Base-by-base conservation (phyloP, 2,797 vertebrate genomes). In the Sitta carolinensis region DNA sequence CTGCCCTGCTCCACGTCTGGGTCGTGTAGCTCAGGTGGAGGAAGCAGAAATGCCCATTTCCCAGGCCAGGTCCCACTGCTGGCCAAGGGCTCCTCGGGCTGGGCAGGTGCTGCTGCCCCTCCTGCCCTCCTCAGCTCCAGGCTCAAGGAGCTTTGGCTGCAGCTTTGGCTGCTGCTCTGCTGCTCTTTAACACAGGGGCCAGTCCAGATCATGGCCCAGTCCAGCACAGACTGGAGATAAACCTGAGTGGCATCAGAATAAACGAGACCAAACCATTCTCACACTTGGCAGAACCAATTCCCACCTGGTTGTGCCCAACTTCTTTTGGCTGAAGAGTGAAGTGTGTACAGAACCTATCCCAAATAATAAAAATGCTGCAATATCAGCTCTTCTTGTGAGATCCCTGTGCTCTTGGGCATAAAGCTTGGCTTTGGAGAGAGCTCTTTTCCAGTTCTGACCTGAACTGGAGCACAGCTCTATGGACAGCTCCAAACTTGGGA, bases 291-390 rank as follows among this genome's bases (percentile, higher is more conserved):
- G 43, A 61, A 40, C 7, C 27, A 40, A 14, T 22, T 73, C 78
- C 84, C 74, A 30, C 36, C n/a, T 38, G 16, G 22, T 5, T 5
- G 8, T 3, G 5, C 15, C 16, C 59, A 15, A 0, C 20, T 54
- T 34, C 22, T 5, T 68, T 25, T 6, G 58, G 62, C 29, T 70
- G 80, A 59, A 51, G 43, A 23, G 36, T 8, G 42, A 68, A 18
- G 20, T 0, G 0, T 2, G 0, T 0, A 7, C 18, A 54, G 34
- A 30, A 47, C 16, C 7, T 7, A 25, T 11, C 51, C 14, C 66
- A 58, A 58, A 48, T 6, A 69, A 61, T 32, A 51, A 62, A 40
- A 19, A 5, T 5, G 3, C 14, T 73, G 26, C 25, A 79, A 2
- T 21, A 43, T 73, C 70, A 68, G 21, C 40, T 58, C 20, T 16